Conservation (phyloP, 2,888 invertebrate species). For the Agrenia bidenticulata region DNA sequence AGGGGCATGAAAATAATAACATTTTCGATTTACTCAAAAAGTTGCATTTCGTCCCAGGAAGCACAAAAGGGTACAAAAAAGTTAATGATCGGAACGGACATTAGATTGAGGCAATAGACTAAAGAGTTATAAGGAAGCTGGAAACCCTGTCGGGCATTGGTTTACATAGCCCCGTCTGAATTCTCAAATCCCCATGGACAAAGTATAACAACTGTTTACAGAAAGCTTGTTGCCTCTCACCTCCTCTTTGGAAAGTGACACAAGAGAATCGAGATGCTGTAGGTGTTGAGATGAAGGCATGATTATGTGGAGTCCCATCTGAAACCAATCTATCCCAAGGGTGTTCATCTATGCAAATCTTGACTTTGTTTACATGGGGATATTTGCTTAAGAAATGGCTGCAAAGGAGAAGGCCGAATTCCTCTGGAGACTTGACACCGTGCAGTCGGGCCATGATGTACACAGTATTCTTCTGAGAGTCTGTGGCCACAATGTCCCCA, state of each 20-base stretch:
- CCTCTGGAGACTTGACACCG: constrained; percentile 74
- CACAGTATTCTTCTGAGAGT: constrained; percentile 77
- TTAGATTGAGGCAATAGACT: too few relatives aligned
- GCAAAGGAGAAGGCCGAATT: constrained; percentile 72
- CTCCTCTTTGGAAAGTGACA: constrained; percentile 67
- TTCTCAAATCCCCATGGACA: too few relatives aligned
- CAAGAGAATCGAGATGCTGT: constrained; percentile 68
- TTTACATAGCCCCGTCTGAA: too few relatives aligned
- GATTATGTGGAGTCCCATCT: constrained; percentile 66
- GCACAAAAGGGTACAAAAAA: too few relatives aligned
- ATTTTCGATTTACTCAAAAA: too few relatives aligned
- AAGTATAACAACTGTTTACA: too few relatives aligned
- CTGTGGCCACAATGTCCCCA: constrained; percentile 65
- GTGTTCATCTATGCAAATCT: constrained; percentile 70
- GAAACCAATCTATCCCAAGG: constrained; percentile 71
- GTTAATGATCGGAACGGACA: too few relatives aligned
- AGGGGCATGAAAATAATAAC: too few relatives aligned
- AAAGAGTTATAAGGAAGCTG: too few relatives aligned
- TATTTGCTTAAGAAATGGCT: constrained; percentile 75
- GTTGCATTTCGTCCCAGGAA: too few relatives aligned
- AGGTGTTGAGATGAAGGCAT: constrained; percentile 73
- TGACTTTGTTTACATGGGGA: constrained; percentile 69
- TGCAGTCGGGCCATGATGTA: constrained; percentile 75
- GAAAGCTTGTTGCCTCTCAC: constrained; percentile 56
- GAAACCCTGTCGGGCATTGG: too few relatives aligned